Conservation (phyloP, 2,797 vertebrate species). For the Microctenopoma steveboyesi region DNA sequence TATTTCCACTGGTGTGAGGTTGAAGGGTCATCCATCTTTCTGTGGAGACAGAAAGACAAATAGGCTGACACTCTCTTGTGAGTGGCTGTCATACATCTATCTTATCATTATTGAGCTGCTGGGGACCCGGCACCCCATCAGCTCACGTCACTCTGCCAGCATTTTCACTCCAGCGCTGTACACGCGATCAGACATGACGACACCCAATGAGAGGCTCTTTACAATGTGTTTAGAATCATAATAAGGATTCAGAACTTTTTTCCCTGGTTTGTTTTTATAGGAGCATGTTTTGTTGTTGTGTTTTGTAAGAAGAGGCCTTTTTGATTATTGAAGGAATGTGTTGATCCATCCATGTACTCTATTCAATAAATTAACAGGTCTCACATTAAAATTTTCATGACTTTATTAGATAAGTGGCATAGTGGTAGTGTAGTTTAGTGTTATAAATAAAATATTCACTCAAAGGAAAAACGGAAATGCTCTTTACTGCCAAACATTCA, state of each 20-base stretch:
- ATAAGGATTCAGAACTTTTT: conserved; percentile 21
- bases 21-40: conserved; percentile 82
- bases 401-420: neutral
- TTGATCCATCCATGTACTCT: neutral
- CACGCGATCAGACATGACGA: conserved; percentile 43
- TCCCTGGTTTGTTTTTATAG: conserved; percentile 20
- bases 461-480: neutral
- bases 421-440: neutral
- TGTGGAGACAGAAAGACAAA: conserved; percentile 82
- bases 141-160: conserved; percentile 59
- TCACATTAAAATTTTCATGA: neutral
- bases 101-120: conserved; percentile 80
- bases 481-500: neutral
- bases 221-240: conserved; percentile 46
- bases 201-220: conserved; percentile 49
- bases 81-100: conserved; percentile 81
- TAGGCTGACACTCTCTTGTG: conserved; percentile 79
- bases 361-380: neutral
- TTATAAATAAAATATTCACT: neutral
- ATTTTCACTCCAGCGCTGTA: conserved; percentile 44
- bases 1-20: conserved; percentile 65
- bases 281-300: neutral
- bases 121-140: conserved; percentile 66
- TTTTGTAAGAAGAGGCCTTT: neutral
- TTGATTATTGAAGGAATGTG: neutral